Base-by-base conservation (phyloP, 2,113 vertebrate genomes). In the Tachuris rubrigastra region DNA sequence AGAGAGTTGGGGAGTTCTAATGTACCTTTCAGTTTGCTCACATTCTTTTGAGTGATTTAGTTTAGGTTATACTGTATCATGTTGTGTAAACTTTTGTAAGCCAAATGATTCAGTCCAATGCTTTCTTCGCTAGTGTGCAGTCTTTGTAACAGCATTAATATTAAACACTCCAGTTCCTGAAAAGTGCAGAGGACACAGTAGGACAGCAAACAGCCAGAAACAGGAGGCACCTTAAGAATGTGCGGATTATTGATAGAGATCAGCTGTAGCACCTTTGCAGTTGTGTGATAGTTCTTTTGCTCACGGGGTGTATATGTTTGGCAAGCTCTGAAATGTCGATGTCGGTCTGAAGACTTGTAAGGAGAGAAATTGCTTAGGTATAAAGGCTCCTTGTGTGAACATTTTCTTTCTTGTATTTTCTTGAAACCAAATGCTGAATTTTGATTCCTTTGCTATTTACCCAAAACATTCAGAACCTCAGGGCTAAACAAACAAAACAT, bases 401-500 rank as follows among this genome's bases (percentile, higher is more conserved):
- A 7, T 73, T 93, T 94, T 90, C 35, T 75, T 81, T 79, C 56
- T 86, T 86, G 74, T 88, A 60, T 71, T 87, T 91, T n/a, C 66
- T 85, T 88, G 72, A 91, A 90, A 83, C 12, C 25, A 89, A 85
- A 93, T 1, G 2, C 35, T 60, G 35, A 8, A 3, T 75, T 93
- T 81, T 55, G 60, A 79, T 92, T 93, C 37, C 71, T 96, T 85
- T 89, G 68, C 68, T 94, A 68, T 91, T 95, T 90, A 74, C 56
- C 66, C 86, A 52, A 95, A 96, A 56, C 47, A 53, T 86, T 72
- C 41, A 71, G 65, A 94, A 95, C 92, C 79, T 94, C 42, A 50
- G 87, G 85, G 93, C 81, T 89, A 95, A 95, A 95, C 87, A 95
- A 90, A 92, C 66, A 87, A 56, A 52, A 87, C 21, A 44, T 39